A percentile compares a stretch with the other conserved stretches of the same genome.
These are phyloP conservation scores for Parthenolecanium corni DNA, from an alignment of 2,888 invertebrate species.

Conservation along the genomic window DNA sequence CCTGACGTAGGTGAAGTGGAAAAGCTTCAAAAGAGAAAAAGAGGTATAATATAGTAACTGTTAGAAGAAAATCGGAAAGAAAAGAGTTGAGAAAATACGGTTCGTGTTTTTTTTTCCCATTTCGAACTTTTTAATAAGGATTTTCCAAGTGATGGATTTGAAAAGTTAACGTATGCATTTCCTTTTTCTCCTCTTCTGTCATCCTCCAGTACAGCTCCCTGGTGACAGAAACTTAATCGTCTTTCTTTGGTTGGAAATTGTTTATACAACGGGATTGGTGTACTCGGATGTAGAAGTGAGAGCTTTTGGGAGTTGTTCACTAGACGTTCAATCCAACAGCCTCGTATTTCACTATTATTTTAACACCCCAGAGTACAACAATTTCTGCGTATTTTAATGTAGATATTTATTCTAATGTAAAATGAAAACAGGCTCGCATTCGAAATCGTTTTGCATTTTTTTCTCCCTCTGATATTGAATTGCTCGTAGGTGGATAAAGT, in stretches of 20 bases:
- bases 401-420: constrained; percentile 21
- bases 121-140: constrained; percentile 22
- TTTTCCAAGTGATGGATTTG: constrained; percentile 26
- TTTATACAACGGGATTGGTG: constrained; percentile 26
- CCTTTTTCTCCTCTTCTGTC: neutral
- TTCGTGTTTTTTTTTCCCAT: too few species aligned
- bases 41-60: neutral
- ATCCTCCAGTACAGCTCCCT: neutral
- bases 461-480: too few species aligned
- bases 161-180: constrained; percentile 16
- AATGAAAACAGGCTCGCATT: neutral
- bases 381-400: constrained; percentile 16
- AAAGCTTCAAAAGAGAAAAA: neutral
- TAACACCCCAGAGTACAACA: constrained; percentile 13
- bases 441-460: too few species aligned
- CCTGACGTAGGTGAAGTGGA: neutral
- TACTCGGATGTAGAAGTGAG: constrained; percentile 11
- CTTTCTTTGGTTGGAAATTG: constrained; percentile 25
- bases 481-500: too few species aligned
- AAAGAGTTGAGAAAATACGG: neutral
- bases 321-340: constrained; percentile 15
- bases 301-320: constrained; percentile 22
- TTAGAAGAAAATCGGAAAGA: neutral
- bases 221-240: constrained; percentile 28
- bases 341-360: constrained; percentile 20